phyloP scores from a whole-genome alignment of 1,140 invertebrate genomes.

The Aphelenchoides besseyi region DNA sequence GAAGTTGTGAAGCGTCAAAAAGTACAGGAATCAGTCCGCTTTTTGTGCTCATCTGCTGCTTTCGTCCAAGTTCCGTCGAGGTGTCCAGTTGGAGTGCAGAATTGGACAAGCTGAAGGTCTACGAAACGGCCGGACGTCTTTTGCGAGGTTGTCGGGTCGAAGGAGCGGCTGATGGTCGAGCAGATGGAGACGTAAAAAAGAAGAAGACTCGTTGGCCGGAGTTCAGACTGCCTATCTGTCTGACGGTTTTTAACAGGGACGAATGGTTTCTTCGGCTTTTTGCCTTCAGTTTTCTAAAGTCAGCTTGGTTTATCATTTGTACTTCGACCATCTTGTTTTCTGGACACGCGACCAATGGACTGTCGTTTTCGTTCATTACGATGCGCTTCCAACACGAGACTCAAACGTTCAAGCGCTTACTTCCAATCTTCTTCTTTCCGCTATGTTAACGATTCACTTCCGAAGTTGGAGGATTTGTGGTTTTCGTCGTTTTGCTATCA shows the following conservation, averaged over 20 bases:
- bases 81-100: background rate
- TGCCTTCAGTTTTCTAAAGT: background rate
- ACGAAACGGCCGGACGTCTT: background rate
- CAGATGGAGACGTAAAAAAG: background rate
- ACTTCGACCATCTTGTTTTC: background rate
- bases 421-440: background rate
- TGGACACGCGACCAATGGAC: background rate
- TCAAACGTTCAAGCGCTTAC: background rate
- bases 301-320: background rate
- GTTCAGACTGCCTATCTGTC: background rate
- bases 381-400: background rate
- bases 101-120: background rate
- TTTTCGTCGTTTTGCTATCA: too few relatives aligned
- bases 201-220: background rate
- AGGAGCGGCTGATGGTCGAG: background rate
- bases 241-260: background rate
- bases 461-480: too few relatives aligned
- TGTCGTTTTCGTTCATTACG: background rate
- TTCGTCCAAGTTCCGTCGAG: background rate
- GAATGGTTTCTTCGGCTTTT: slow-evolving; percentile 1
- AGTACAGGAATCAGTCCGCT: slow-evolving; percentile 1
- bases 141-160: background rate
- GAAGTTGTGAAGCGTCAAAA: background rate
- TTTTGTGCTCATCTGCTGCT: background rate
- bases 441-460: too few relatives aligned